phyloP scores from a whole-genome alignment of 1,140 invertebrate species.

The Pseudomyrmex flavicornis region DNA sequence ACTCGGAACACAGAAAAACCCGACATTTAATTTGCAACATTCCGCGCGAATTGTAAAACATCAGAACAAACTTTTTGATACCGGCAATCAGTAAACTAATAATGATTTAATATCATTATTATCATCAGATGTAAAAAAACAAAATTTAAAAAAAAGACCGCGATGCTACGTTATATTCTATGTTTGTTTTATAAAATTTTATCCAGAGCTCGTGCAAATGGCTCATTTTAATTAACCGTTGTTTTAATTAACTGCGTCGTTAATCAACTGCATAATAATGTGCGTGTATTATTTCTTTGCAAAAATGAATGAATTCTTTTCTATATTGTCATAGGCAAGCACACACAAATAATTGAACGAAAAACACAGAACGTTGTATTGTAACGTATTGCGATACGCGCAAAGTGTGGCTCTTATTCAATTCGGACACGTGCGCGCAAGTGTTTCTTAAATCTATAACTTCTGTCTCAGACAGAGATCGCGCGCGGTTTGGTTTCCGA shows the following conservation, averaged over 20 bases:
- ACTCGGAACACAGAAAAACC: background rate
- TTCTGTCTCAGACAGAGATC: background rate
- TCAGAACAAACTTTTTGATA: background rate
- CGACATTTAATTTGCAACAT: slow-evolving; percentile 3
- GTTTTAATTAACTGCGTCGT: too few species aligned
- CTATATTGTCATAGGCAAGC: background rate
- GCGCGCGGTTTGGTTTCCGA: background rate
- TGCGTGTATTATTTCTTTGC: background rate
- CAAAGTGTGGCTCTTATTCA: background rate
- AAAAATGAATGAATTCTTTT: background rate
- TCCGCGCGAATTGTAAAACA: slow-evolving; percentile 10
- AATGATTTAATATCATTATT: too few species aligned
- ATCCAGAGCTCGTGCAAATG: too few species aligned
- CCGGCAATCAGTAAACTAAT: background rate
- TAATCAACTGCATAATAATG: too few species aligned
- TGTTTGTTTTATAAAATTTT: too few species aligned
- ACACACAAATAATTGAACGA: background rate
- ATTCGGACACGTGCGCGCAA: background rate
- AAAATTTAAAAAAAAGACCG: too few species aligned
- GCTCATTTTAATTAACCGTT: too few species aligned
- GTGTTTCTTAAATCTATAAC: background rate
- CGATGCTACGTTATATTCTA: too few species aligned
- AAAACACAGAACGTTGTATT: background rate
- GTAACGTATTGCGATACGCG: background rate
- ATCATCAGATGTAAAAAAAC: too few species aligned